Base-by-base conservation (phyloP, 2,888 invertebrate species). In the Hyalella azteca region DNA sequence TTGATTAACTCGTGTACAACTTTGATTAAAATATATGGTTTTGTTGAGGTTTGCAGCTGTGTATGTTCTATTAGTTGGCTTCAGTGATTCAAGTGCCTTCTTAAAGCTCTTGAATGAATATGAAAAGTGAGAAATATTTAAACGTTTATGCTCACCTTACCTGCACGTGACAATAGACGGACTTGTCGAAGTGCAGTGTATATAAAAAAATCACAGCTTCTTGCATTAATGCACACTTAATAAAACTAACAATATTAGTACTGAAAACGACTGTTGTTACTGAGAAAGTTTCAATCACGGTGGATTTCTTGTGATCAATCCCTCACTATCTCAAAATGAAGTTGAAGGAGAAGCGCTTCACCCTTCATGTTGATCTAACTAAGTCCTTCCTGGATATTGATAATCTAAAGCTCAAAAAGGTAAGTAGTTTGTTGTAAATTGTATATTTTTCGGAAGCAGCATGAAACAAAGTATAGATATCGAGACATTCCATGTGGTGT, bases 361-460 rank as follows among this genome's bases (percentile, higher is more conserved):
- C 79, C 45, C 77, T 83, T 50, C 83, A 83, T 59, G 73, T 83
- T 73, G 83, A 83, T 77, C 80, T 83, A 29, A 83, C 81, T 45
- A 83, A 83, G 80, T 83, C 83, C 11, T 81, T 83, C 79, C 81
- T 83, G 50, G 83, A 83, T 77, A 81, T 78, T 76, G 83, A 83
- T 76, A 80, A 79, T 66, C 77, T 78, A 45, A 83, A 83, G 66
- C 77, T 83, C 3, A 83, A 83, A 49, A 83, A 83, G 81, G 81
- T 83, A 66, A 48, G 66, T 73, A 49, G 73, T 73, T 73, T n/a
- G n/a, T n/a, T 73, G 29, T 54, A 54, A 26, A 54, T 13, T 54
- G 54, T 54, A 54, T 26, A 54, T 54, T 54, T 11, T 54, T n/a
- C n/a, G 22, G 54, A 54, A 22, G 54, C 54, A 54, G n/a, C n/a